Evolutionary conservation across 2,113 vertebrate species (phyloP).

Genomic region (Neogobius melanostomus): DNA sequence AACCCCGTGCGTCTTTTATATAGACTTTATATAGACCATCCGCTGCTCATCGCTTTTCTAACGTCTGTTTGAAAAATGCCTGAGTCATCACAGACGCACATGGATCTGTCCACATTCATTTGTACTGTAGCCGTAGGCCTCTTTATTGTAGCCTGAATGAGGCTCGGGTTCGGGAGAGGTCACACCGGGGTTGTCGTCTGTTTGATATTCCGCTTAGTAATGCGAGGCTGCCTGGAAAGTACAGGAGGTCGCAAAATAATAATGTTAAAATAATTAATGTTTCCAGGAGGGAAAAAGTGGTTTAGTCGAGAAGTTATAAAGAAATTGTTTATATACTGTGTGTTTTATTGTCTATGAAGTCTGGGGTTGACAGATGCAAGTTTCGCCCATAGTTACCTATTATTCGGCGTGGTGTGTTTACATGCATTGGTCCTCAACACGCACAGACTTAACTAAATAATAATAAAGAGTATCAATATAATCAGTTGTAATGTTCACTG

Average conservation of each 20-base stretch:
- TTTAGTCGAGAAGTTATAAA: too few species aligned
- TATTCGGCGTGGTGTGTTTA: too few species aligned
- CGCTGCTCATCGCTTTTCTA: slow-evolving; percentile 24
- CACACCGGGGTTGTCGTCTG: slow-evolving; percentile 3
- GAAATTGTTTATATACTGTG: too few species aligned
- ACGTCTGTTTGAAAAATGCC: slow-evolving; percentile 57
- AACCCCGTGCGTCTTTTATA: slow-evolving; percentile 56
- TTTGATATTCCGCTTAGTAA: neutral
- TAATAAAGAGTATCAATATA: too few species aligned
- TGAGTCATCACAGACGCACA: slow-evolving; percentile 60
- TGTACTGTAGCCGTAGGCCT: slow-evolving; percentile 28
- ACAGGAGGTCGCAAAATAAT: neutral
- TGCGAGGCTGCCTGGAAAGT: neutral
- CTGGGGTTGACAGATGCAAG: too few species aligned
- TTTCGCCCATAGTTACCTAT: too few species aligned
- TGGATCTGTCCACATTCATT: slow-evolving; percentile 33
- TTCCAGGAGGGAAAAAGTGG: too few species aligned
- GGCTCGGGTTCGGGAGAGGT: slow-evolving; percentile 12
- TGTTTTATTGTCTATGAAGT: too few species aligned
- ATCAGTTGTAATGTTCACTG: too few species aligned
- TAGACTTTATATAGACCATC: slow-evolving; percentile 13
- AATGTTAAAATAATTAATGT: too few species aligned
- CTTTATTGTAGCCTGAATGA: slow-evolving; percentile 39
- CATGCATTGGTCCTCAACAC: too few species aligned
- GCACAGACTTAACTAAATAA: too few species aligned